Base-by-base conservation (phyloP, 2,113 vertebrate species). In the Dasypus novemcinctus region DNA sequence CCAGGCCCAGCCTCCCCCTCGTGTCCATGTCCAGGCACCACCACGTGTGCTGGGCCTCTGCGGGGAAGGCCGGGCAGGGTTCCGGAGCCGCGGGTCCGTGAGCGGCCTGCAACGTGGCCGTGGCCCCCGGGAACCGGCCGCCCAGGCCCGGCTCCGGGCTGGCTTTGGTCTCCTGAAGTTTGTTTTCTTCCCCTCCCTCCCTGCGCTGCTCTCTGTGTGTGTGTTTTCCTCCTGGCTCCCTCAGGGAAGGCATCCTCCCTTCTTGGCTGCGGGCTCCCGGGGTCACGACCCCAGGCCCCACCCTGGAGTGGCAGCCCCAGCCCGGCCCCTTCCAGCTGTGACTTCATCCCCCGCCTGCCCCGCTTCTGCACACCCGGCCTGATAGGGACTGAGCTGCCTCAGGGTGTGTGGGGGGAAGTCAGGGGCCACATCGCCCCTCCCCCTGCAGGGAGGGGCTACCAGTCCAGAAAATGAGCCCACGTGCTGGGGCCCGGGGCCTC, bases 261-360 rank as follows among this genome's bases (percentile, higher is more conserved):
- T 97, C 91, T 97, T 97, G 97, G 97, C 97, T 75, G 92, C 92
- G 20, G 52, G 91, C 76, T 96, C 88, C 95, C 69, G 1, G 91
- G 96, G 97, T 96, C 54, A 17, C 95, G 96, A 95, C 97, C 97
- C 97, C 57, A 94, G 81, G 96, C 97, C 94, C 97, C 97, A 97
- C 97, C 97, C 97, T 98, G 93, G 91, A 98, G 97, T 97, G 97
- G 97, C 97, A 97, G 97, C 91, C 97, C 97, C 96, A 76, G 96
- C 92, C 90, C 81, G 27, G 95, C 97, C 96, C 93, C 96, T 96
- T 98, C 94, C 97, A 97, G 97, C 93, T 91, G 94, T 98, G 97
- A 98, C 89, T 95, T 98, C 97, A 98, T 98, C 95, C 33, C 20
- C 78, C 76, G 95, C 88, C 68, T 46, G 90, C 94, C 97, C 90